phyloP scores from a whole-genome alignment of 2,888 invertebrate genomes.

The Griposia aprilina region DNA sequence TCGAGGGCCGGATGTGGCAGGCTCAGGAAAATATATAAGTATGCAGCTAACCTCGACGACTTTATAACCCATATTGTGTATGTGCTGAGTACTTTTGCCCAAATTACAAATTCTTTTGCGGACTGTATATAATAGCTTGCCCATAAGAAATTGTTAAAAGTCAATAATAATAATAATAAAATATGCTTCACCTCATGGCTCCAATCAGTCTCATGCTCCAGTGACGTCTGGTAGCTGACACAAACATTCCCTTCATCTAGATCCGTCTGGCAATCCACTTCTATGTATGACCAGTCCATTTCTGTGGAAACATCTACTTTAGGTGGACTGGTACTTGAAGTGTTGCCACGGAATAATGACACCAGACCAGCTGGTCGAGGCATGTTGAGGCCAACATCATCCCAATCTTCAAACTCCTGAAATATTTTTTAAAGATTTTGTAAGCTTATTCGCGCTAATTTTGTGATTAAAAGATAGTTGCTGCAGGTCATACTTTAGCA shows the following conservation, averaged over 20 bases:
- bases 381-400: constrained; percentile 97
- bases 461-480: background rate
- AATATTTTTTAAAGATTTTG: constrained; percentile 30
- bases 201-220: constrained; percentile 84
- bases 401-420: constrained; percentile 97
- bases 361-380: constrained; percentile 94
- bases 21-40: background rate
- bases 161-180: background rate
- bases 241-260: constrained; percentile 83
- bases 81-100: too few species aligned
- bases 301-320: constrained; percentile 87
- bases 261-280: constrained; percentile 88
- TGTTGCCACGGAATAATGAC: constrained; percentile 92
- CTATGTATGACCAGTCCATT: constrained; percentile 80
- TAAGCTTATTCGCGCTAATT: background rate
- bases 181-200: constrained; percentile 83
- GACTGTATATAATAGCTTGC: background rate
- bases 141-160: background rate
- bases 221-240: constrained; percentile 84
- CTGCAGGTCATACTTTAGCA: background rate
- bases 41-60: background rate
- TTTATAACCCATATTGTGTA: background rate
- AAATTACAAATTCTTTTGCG: background rate
- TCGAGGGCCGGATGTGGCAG: too few species aligned
- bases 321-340: constrained; percentile 78